phyloP scores from a whole-genome alignment of 35 echinoderm and acorn worm species.

The Acanthaster planci region DNA sequence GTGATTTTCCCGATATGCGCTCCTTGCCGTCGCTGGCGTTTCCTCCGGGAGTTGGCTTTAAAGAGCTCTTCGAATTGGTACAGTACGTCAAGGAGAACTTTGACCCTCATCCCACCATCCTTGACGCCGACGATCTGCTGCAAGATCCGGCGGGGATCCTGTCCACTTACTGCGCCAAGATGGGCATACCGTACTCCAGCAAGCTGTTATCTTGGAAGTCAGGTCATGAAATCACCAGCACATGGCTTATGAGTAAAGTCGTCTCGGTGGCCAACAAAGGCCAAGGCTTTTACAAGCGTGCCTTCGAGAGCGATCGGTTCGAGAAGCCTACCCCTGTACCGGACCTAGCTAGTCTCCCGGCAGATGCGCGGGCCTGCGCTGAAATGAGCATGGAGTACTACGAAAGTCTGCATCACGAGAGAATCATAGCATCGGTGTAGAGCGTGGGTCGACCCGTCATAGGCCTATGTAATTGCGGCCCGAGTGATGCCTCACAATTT shows the following conservation, averaged over 20 bases:
- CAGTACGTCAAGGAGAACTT: slow-evolving; percentile 11
- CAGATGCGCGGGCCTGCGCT: background rate
- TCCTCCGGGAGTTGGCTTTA: background rate
- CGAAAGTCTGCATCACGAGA: background rate
- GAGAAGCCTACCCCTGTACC: background rate
- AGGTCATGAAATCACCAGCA: background rate
- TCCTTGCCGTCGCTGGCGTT: background rate
- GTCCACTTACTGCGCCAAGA: slow-evolving; percentile 17
- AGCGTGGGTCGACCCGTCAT: no score
- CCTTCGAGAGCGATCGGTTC: background rate
- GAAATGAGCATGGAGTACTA: background rate
- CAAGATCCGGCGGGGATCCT: slow-evolving; percentile 35
- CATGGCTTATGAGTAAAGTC: background rate
- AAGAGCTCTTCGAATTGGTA: slow-evolving; percentile 28
- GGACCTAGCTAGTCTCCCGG: background rate
- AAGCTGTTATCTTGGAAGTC: slow-evolving; percentile 35
- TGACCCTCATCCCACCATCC: slow-evolving; percentile 39
- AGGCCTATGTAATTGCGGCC: no score
- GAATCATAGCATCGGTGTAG: no score
- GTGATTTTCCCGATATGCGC: no score
- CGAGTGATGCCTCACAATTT: no score
- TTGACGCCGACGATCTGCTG: slow-evolving; percentile 54
- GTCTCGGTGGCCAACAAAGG: background rate
- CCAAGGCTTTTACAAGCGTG: background rate
- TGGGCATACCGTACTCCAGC: slow-evolving; percentile 34